A percentile compares a stretch with the other conserved stretches of the same genome.
phyloP scores from a whole-genome alignment of 2,797 vertebrate species.

The Botia almorhae region DNA sequence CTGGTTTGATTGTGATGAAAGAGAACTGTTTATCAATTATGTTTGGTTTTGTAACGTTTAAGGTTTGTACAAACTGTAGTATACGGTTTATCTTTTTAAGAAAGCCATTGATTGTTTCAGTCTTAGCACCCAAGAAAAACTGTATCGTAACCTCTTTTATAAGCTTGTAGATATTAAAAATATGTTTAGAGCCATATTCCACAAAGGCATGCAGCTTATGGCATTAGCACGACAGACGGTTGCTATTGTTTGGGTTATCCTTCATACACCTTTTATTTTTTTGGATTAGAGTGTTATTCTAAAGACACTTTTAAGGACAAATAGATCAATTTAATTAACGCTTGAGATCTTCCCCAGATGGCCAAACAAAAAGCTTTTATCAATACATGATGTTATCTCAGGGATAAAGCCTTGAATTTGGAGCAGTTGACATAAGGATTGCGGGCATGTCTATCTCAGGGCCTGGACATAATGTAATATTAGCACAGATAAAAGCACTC shows the following conservation, averaged over 20 bases:
- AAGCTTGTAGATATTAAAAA: conserved; percentile 10
- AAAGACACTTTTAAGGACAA: conserved; percentile 46
- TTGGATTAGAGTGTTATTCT: conserved; percentile 21
- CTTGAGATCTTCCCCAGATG: conserved; percentile 50
- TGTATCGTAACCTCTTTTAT: background rate
- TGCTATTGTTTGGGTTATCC: background rate
- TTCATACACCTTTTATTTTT: conserved; percentile 34
- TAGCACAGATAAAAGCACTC: background rate
- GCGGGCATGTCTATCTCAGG: conserved; percentile 24
- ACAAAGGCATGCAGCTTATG: background rate
- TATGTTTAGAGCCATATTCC: background rate
- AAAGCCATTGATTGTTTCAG: background rate
- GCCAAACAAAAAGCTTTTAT: conserved; percentile 40
- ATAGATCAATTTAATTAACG: conserved; percentile 59
- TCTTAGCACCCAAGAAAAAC: background rate
- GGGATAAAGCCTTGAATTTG: conserved; percentile 45
- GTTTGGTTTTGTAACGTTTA: background rate
- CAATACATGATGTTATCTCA: conserved; percentile 57
- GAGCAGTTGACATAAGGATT: conserved; percentile 35
- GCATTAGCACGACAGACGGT: background rate
- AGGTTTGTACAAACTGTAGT: background rate
- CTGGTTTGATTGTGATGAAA: background rate
- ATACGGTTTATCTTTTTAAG: background rate
- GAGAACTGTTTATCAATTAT: background rate
- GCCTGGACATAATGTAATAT: background rate